phyloP scores from a whole-genome alignment of 2,113 vertebrate species.

The Aptenodytes patagonicus region DNA sequence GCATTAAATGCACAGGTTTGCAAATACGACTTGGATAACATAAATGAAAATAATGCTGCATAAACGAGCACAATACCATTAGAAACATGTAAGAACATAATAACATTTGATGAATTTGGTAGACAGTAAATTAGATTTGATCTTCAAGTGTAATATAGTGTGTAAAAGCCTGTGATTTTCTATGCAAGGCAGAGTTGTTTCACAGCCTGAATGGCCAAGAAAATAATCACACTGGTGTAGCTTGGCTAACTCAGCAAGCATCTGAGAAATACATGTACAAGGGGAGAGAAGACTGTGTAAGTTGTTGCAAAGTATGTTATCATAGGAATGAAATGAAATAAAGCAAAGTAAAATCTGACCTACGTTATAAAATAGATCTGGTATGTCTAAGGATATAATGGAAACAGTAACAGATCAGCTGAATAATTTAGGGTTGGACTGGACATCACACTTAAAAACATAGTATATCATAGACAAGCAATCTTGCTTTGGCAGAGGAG shows the following conservation, averaged over 20 bases:
- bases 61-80: not conserved
- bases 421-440: not conserved
- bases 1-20: not conserved
- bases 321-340: not conserved
- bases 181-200: not conserved
- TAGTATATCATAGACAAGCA: not conserved
- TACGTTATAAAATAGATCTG: not conserved
- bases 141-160: accelerated
- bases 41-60: not conserved
- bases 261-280: not conserved
- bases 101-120: not conserved
- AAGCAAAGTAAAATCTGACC: not conserved
- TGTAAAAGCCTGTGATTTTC: not conserved
- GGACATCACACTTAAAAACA: not conserved
- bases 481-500: not conserved
- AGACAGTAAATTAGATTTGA: not conserved
- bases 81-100: not conserved
- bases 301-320: not conserved
- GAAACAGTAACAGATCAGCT: not conserved
- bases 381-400: not conserved
- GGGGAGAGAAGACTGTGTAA: not conserved
- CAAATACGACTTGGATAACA: not conserved
- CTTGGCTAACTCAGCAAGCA: not conserved
- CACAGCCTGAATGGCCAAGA: not conserved
- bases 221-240: not conserved